A percentile compares a stretch with the other conserved stretches of the same genome.
phyloP scores from a whole-genome alignment of 2,888 invertebrate species.

The Scaptodrosophila latifasciaeformis region DNA sequence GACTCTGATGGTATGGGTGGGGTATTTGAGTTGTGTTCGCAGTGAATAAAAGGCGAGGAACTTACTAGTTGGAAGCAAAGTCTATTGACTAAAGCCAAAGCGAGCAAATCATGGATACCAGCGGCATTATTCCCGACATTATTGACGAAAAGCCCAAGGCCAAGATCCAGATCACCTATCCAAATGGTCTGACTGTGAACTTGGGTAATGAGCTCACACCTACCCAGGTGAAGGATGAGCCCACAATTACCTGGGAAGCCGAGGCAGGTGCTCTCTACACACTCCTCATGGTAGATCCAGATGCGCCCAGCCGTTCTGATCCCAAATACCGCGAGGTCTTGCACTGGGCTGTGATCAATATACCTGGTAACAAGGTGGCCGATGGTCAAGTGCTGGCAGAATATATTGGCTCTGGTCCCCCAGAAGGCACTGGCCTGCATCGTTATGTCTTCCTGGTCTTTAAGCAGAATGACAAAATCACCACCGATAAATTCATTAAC shows the following conservation, averaged over 20 bases:
- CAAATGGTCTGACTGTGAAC: constrained; percentile 75
- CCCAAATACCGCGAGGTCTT: constrained; percentile 91
- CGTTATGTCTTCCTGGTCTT: constrained; percentile 87
- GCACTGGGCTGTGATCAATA: constrained; percentile 93
- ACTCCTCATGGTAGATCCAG: constrained; percentile 81
- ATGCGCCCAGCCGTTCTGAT: constrained; percentile 88
- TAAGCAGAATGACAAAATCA: constrained; percentile 78
- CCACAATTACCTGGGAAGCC: constrained; percentile 65
- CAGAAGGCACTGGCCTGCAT: constrained; percentile 84
- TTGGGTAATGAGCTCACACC: constrained; percentile 85
- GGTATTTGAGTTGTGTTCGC: too few species aligned
- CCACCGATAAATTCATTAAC: constrained; percentile 52
- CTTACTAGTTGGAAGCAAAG: constrained; percentile 25
- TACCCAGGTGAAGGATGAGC: constrained; percentile 76
- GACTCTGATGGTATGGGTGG: constrained; percentile 16
- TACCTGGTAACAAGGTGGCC: constrained; percentile 83
- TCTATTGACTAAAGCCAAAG: constrained; percentile 39
- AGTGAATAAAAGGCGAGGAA: too few species aligned
- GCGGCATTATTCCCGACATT: constrained; percentile 68
- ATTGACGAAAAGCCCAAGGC: constrained; percentile 60
- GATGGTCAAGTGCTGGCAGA: constrained; percentile 86
- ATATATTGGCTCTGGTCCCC: constrained; percentile 91
- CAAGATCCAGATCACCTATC: constrained; percentile 55
- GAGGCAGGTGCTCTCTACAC: constrained; percentile 67
- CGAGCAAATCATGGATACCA: constrained; percentile 58